These are phyloP conservation scores for Neolamprologus ventralis DNA, from an alignment of 2,113 vertebrate species.

Conservation along the genomic window DNA sequence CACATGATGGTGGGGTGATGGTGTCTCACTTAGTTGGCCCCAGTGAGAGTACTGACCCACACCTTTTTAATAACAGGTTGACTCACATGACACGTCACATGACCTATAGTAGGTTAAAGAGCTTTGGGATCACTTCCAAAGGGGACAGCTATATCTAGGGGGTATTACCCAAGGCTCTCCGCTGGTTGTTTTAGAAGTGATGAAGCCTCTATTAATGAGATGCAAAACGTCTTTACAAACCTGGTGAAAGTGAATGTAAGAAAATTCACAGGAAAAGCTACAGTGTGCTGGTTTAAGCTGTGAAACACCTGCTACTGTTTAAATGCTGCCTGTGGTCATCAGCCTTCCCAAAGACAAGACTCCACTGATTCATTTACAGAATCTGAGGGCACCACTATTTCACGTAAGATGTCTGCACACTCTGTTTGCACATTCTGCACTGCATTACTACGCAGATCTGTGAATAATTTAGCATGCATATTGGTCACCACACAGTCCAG, in stretches of 20 bases:
- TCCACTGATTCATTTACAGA: not conserved
- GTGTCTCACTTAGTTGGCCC: not conserved
- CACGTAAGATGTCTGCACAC: not conserved
- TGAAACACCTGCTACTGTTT: not conserved
- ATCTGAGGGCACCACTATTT: not conserved
- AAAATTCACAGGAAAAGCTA: not conserved
- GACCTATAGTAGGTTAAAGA: not conserved
- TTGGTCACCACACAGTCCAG: not conserved
- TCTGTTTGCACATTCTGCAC: not conserved
- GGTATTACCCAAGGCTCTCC: rapidly evolving
- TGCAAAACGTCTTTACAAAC: not conserved
- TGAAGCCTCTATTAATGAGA: not conserved
- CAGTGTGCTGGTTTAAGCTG: not conserved
- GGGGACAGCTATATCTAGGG: not conserved
- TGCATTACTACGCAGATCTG: not conserved
- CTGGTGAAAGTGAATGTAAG: not conserved
- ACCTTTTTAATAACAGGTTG: not conserved
- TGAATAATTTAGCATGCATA: not conserved
- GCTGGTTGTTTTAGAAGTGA: not conserved
- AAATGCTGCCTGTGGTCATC: not conserved
- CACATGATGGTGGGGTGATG: not conserved
- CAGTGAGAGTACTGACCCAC: not conserved
- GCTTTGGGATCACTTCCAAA: not conserved
- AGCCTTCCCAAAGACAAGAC: not conserved
- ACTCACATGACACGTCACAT: not conserved